Base-by-base conservation (phyloP, 2,888 invertebrate genomes). In the Mechanitis messenoides region DNA sequence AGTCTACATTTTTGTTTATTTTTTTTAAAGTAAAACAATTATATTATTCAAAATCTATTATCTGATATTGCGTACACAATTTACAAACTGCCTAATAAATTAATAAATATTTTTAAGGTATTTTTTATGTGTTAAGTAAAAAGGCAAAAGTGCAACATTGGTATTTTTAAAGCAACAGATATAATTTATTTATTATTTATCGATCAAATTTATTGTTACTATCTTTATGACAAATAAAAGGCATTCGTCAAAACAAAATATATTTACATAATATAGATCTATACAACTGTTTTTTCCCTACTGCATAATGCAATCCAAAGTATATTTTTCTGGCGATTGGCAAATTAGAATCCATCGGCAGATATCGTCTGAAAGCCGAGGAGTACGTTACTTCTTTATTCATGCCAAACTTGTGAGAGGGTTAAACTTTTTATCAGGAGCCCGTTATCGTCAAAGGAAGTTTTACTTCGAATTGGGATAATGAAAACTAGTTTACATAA, bases 261-360 rank as follows among this genome's bases (percentile, higher is more conserved):
- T 35, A 35, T 35, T 7, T 9, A 3, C 3, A 1, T 42, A 9
- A 9, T 9, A 35, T 42, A 42, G 11, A 9, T 9, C 9, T 42
- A 9, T 9, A 9, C 9, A 3, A 9, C 7, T 2, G 9, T 9
- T 42, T 42, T 42, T 42, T 42, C 42, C 42, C 42, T 42, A 9
- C 9, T 42, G 42, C 42, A 42, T 42, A 42, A 45, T 46, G 20
- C n/a, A 4, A 53, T 56, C 7, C 38, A n/a, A 54, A 65, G 65
- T 66, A 56, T 57, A 65, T 65, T 65, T 69, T 65, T 62, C 65
- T 61, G 60, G 55, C 63, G 62, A 68, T 69, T 65, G 61, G 59
- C 59, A 69, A 66, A 68, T 68, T 68, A 68, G 63, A 62, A 59
- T 59, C 65, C 65, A 65, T 66, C 68, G 63, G 66, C 60, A 62